phyloP scores from a whole-genome alignment of 2,797 vertebrate genomes.

The Sebastes steindachneri region DNA sequence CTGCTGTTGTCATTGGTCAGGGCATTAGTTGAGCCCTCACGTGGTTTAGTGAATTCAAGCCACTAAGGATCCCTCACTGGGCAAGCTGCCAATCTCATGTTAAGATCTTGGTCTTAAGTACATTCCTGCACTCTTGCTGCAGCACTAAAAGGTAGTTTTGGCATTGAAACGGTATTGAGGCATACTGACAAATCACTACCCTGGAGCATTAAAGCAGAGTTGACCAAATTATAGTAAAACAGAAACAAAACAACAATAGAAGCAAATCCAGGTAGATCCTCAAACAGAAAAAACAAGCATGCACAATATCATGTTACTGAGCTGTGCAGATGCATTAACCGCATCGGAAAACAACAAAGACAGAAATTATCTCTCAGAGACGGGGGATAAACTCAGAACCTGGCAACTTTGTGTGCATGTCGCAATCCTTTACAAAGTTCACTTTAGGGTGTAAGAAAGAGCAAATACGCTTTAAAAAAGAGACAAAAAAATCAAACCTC shows the following conservation, averaged over 20 bases:
- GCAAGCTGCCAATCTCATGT: conserved; percentile 60
- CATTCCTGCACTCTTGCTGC: conserved; percentile 65
- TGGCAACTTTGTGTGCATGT: conserved; percentile 33
- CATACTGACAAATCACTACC: not conserved
- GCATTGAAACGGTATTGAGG: not conserved
- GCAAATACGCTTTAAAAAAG: conserved; percentile 61
- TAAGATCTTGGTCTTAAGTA: conserved; percentile 68
- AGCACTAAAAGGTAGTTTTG: conserved; percentile 24
- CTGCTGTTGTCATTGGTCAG: conserved; percentile 57
- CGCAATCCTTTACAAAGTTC: conserved; percentile 72
- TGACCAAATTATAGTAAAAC: not conserved
- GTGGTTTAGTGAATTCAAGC: conserved; percentile 63
- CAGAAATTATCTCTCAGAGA: not conserved
- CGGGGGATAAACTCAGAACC: not conserved
- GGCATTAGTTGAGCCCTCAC: conserved; percentile 59
- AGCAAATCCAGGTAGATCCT: not conserved
- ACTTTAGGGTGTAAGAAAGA: conserved; percentile 37
- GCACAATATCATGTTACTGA: not conserved
- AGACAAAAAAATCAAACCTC: conserved; percentile 16
- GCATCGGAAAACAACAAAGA: not conserved
- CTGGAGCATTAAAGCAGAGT: not conserved
- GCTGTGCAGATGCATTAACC: not conserved
- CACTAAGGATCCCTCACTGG: conserved; percentile 61
- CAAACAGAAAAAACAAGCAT: not conserved
- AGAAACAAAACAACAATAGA: not conserved